Evolutionary conservation across 2,888 invertebrate species (phyloP), one percentile per base, ranked within the genome.

Genomic region (Phyllotreta striolata): DNA sequence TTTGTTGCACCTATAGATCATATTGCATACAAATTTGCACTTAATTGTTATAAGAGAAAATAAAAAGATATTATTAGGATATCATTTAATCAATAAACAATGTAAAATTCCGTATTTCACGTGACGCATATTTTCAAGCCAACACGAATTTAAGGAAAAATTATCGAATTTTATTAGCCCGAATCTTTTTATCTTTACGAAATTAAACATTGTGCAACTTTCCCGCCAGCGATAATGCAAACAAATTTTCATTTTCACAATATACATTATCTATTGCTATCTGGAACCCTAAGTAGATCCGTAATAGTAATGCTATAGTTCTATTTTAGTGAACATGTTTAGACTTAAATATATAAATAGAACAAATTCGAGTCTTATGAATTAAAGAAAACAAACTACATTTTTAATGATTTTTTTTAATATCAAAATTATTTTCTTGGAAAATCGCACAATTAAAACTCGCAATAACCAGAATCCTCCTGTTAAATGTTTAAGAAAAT

Each of bases 331-430:
- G 47, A 47, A 55, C 41, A 62, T 65, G 65, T 65, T 65, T 65
- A 65, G 62, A 62, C 58, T 62, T 65, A 55, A 66, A 66, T 55
- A 56, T 66, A 66, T 66, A 66, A 66, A 66, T 66, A 66, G 66
- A 66, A 55, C 56, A 66, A 66, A 62, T 66, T 43, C 12, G 59
- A 24, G 51, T 64, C 51, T 56, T 59, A 54, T 47, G 37, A 62
- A 62, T 65, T 54, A 62, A 62, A 59, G 55, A 60, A 44, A 63
- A 52, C 24, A 54, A 46, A 40, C 52, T 55, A 43, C 24, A 41
- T 57, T 58, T 54, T 58, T 56, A 12, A 14, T 34, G 37, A 13
- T 12, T 14, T 37, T 47, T 24, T 51, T 51, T 51, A 24, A 60
- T 59, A 59, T 51, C 39, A 38, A 38, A 46, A 51, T 47, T 44